A percentile compares a stretch with the other conserved stretches of the same genome.
Evolutionary conservation across 1,140 invertebrate species (phyloP).

Genomic region (Drosophila pallidifrons): DNA sequence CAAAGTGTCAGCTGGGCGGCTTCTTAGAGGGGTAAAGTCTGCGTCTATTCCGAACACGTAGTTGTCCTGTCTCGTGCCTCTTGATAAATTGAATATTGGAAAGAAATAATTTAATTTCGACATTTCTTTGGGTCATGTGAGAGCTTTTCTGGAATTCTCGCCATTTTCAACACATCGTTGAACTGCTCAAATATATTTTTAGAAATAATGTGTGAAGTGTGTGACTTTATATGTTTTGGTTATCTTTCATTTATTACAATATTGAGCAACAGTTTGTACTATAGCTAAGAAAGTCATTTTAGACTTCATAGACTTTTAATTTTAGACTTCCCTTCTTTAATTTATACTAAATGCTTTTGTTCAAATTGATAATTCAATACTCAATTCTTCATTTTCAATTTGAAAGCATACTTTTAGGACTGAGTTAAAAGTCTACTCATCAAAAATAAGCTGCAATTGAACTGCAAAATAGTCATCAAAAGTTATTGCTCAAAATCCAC

Average conservation of each 20-base stretch:
- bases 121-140: slow-evolving; percentile 25
- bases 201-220: neutral
- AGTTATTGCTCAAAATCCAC: neutral
- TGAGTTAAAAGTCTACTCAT: too few species aligned
- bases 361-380: too few species aligned
- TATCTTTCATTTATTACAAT: too few species aligned
- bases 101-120: slow-evolving; percentile 80
- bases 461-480: neutral
- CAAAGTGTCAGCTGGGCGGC: slow-evolving; percentile 43
- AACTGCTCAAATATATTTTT: neutral
- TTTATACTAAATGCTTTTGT: too few species aligned
- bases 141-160: slow-evolving; percentile 15
- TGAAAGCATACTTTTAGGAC: too few species aligned
- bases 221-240: too few species aligned
- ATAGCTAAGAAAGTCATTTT: too few species aligned
- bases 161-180: slow-evolving; percentile 10
- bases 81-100: slow-evolving; percentile 83
- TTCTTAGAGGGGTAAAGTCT: neutral
- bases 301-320: too few species aligned
- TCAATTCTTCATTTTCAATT: too few species aligned
- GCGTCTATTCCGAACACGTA: slow-evolving; percentile 74
- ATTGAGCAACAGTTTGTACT: too few species aligned
- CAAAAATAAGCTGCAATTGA: neutral
- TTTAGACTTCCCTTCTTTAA: too few species aligned
- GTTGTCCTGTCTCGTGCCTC: slow-evolving; percentile 48